phyloP scores from a whole-genome alignment of 2,113 vertebrate genomes.

The Sapayoa aenigma region DNA sequence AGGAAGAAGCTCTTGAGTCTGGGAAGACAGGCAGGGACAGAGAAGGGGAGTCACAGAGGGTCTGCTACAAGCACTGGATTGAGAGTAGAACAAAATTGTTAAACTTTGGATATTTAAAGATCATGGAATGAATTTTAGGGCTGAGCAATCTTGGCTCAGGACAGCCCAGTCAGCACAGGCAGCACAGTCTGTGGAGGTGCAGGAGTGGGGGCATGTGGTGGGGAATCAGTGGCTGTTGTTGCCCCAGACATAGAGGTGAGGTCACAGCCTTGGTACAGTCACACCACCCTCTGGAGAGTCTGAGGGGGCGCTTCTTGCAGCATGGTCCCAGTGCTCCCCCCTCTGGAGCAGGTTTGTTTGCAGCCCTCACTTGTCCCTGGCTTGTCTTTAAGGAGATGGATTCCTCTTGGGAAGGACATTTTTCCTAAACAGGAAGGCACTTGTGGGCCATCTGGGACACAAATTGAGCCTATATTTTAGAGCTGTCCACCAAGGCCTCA shows the following conservation, averaged over 20 bases:
- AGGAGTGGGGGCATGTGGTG: background rate
- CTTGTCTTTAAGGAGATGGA: background rate
- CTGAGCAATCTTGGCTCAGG: background rate
- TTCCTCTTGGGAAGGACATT: background rate
- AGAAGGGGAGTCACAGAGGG: accelerated
- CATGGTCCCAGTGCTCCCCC: background rate
- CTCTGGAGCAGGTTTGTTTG: background rate
- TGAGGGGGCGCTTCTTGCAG: accelerated
- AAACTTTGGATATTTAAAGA: background rate
- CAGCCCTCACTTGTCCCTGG: background rate
- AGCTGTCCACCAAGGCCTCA: background rate
- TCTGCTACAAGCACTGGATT: background rate
- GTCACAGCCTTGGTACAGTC: background rate
- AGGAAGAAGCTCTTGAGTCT: background rate
- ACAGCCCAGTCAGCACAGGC: background rate
- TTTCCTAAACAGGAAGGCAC: background rate
- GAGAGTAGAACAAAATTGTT: background rate
- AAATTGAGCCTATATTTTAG: background rate
- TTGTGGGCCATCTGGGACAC: background rate
- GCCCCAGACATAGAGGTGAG: background rate
- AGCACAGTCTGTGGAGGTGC: background rate
- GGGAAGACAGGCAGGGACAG: background rate
- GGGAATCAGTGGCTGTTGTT: accelerated
- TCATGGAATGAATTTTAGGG: background rate
- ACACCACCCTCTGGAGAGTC: background rate